A percentile compares a stretch with the other conserved stretches of the same genome.
Conservation (phyloP, 2,797 vertebrate species). For the Mormyrus proboscirostris region DNA sequence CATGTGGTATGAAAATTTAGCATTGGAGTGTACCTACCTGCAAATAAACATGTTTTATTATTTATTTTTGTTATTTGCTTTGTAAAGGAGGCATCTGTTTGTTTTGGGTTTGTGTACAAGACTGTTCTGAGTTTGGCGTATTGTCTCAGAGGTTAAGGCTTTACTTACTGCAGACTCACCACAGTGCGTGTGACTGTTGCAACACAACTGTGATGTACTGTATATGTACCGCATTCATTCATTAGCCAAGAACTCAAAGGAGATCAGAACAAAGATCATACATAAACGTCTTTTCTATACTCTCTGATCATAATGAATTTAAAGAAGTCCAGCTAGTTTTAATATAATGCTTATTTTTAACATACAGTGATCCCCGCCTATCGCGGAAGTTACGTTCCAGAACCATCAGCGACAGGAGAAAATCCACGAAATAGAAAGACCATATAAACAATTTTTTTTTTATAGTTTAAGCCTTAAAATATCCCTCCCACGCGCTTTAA, state of each 20-base stretch:
- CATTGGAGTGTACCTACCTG: not conserved
- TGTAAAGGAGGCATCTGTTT: not conserved
- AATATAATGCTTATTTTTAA: too few species aligned
- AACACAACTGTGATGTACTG: too few species aligned
- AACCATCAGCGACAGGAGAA: too few species aligned
- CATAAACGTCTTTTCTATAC: too few species aligned
- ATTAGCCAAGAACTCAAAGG: not conserved
- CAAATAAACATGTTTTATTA: not conserved
- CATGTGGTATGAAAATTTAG: conserved; percentile 7
- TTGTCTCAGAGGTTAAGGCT: not conserved
- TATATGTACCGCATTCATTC: not conserved
- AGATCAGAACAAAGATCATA: not conserved
- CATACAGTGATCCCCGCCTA: too few species aligned
- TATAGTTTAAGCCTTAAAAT: too few species aligned
- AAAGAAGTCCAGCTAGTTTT: not conserved
- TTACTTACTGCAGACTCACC: not conserved
- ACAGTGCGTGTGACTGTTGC: not conserved
- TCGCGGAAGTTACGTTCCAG: too few species aligned
- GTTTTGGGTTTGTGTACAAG: not conserved
- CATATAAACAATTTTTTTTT: too few species aligned
- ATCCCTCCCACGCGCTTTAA: too few species aligned
- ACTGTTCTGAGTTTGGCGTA: not conserved
- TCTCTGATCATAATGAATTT: not conserved
- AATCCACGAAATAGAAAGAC: too few species aligned
- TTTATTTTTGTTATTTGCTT: not conserved